Evolutionary conservation across 1,140 invertebrate species (phyloP), one percentile per base, ranked within the genome.

Genomic region (Drosophila mauritiana): DNA sequence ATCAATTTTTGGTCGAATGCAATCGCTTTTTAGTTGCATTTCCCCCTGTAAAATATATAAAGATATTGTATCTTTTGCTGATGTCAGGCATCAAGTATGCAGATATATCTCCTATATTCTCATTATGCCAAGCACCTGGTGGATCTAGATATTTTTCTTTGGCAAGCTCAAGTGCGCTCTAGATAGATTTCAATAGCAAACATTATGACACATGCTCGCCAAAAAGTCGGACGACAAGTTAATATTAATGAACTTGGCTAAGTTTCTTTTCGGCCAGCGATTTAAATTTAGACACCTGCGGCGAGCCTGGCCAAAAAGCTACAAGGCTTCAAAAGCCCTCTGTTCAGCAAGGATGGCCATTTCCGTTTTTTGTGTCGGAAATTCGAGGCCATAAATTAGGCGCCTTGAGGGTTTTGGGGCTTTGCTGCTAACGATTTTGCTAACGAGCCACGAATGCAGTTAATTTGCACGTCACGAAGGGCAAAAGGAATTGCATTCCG

Each of bases 31-130:
- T 52, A n/a, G 13, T 4, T 68, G 34, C 53, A 58, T 39, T 56
- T 43, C 1, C 39, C 36, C 17, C 15, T 22, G 20, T 22, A 51
- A 25, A 13, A 37, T 4, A 13, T 37, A 51, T 62, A 45, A 36
- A 55, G 20, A 20, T 25, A 15, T 34, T 42, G 55, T 61, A 42
- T 81, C 31, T 54, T 20, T 37, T 25, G 77, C 68, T 86, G 75
- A 79, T 83, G 79, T 86, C 82, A 86, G 43, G 42, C 70, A 89
- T 83, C 65, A 88, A 79, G 42, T 78, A 78, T 78, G 64, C 53
- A 75, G 40, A 73, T 73, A 73, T 59, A 73, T 22, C 11, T 13
- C 4, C 12, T 40, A 57, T 69, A 57, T 25, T 70, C 51, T 70
- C 43, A 59, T 72, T 64, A 77, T 77, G 62, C 46, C 57, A 52